These are phyloP conservation scores for Dreissena polymorpha DNA, from an alignment of 1,140 invertebrate species.

Conservation along the genomic window DNA sequence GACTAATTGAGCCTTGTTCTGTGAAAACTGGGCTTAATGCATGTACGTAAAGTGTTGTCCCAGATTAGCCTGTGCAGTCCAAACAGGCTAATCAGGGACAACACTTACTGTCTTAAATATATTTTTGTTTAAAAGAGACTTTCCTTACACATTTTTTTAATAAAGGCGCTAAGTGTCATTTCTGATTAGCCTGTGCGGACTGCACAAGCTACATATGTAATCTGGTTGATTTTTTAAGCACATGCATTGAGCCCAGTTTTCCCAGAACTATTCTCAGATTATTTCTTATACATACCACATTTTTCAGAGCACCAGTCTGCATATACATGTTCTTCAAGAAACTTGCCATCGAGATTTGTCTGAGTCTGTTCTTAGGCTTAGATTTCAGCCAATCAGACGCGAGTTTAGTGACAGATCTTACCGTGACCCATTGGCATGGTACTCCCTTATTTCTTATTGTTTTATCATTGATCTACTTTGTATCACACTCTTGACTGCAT, in stretches of 20 bases:
- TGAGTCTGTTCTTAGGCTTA: slow-evolving; percentile 64
- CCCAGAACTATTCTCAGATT: no score
- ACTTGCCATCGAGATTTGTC: slow-evolving; percentile 62
- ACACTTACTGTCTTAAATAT: no score
- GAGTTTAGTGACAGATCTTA: slow-evolving; percentile 52
- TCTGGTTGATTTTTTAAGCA: neutral
- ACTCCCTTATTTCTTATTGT: neutral
- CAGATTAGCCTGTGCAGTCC: no score
- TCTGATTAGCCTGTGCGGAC: no score
- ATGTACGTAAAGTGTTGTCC: no score
- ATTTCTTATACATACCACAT: neutral
- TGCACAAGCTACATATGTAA: neutral
- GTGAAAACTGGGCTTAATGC: no score
- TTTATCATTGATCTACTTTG: no score
- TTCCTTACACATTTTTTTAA: neutral
- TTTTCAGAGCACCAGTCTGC: slow-evolving; percentile 58
- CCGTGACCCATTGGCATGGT: slow-evolving; percentile 70
- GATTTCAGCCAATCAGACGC: slow-evolving; percentile 56
- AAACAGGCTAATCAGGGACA: no score
- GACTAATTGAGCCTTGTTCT: no score
- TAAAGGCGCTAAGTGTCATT: neutral
- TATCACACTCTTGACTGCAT: no score
- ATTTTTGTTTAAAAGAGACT: no score
- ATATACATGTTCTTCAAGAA: slow-evolving; percentile 64
- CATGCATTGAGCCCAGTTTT: no score